Evolutionary conservation across 2,797 vertebrate species (phyloP), one percentile per base, ranked within the genome.

Genomic region (Gambelia wislizenii): DNA sequence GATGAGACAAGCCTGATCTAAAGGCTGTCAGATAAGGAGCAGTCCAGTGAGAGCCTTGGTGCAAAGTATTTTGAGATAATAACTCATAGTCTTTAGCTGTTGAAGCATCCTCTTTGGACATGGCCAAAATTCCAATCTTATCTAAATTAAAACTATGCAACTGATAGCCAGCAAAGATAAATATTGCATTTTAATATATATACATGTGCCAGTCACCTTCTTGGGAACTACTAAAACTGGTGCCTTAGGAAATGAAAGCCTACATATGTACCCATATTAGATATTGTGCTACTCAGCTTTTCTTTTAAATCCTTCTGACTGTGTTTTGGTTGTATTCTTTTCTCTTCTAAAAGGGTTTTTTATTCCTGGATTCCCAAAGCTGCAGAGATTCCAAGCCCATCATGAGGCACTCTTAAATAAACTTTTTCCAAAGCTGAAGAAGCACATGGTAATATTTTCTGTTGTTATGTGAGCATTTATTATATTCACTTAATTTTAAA

Each of bases 341-440:
- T 93, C 74, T 42, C 81, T 67, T 0, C 89, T 25, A 91, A n/a
- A n/a, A 98, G 98, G 98, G 13, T 98, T 98, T 95, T 98, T 98
- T 91, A 97, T 98, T 76, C 98, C 98, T 1, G 98, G 98, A 2
- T 98, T 98, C 93, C 98, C 98, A 6, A 98, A 98, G 96, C 97
- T 98, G 69, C 98, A 98, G 88, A 94, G 98, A 8, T 98, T 98
- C 95, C 98, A 98, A 96, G 96, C 96, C 30, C 98, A 98, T 88
- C 98, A 98, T 0, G 98, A 98, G 89, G 97, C 97, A 95, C 97
- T 98, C 92, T 96, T 98, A 87, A 97, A 96, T 93, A 98, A 98
- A 94, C 96, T 98, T 75, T 94, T 98, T 82, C 98, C 98, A 75
- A 98, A 98, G 83, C 96, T 98, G 92, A 98, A 98, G 96, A 98